These are phyloP conservation scores for Zoanthus sansibaricus DNA, from an alignment of 92 coral and sea anemone species.

Conservation along the genomic window DNA sequence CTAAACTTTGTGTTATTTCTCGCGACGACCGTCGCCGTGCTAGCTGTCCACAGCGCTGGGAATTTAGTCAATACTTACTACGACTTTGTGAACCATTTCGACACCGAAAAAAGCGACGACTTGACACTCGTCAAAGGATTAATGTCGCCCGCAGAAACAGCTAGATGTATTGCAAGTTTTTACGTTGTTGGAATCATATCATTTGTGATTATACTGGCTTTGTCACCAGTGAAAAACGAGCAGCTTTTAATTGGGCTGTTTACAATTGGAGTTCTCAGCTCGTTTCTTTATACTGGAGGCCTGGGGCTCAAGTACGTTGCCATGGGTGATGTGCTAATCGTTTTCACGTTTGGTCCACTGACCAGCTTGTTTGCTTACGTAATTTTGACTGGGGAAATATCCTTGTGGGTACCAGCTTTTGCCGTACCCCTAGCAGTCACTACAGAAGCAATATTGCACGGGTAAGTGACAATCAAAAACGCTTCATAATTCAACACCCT, in stretches of 20 bases:
- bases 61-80: constrained; percentile 81
- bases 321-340: constrained; percentile 73
- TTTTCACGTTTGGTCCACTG: constrained; percentile 72
- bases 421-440: constrained; percentile 72
- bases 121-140: constrained; percentile 59
- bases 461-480: constrained; percentile 50
- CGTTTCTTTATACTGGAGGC: constrained; percentile 81
- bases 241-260: constrained; percentile 47
- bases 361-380: constrained; percentile 66
- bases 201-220: constrained; percentile 51
- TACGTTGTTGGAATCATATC: constrained; percentile 61
- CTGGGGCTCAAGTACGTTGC: constrained; percentile 81
- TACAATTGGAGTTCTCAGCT: constrained; percentile 58
- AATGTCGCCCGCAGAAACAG: constrained; percentile 62
- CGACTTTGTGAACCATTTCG: constrained; percentile 74
- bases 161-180: constrained; percentile 53
- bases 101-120: constrained; percentile 74
- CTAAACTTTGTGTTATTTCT: constrained; percentile 56
- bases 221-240: constrained; percentile 46
- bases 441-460: constrained; percentile 78
- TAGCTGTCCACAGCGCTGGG: constrained; percentile 79
- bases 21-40: constrained; percentile 55
- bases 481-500: not conserved
- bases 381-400: constrained; percentile 64
- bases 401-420: constrained; percentile 36